Conservation (phyloP, 2,113 vertebrate species). For the Cygnus atratus region DNA sequence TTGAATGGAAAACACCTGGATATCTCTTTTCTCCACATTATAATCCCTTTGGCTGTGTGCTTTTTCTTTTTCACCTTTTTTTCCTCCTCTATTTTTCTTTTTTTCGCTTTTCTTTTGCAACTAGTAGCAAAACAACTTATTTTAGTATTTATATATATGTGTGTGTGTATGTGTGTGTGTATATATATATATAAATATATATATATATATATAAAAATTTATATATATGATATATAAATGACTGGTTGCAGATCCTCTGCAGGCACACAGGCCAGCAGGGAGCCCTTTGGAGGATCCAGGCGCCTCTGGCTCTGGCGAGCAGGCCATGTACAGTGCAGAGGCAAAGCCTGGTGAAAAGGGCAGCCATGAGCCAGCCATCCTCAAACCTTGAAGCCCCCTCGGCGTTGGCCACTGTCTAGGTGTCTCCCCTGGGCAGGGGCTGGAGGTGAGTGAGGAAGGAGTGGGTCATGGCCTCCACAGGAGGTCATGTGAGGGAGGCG, state of each 20-base stretch:
- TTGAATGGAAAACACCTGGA: neutral
- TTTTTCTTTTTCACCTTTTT: neutral
- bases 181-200: too few species aligned
- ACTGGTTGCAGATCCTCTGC: neutral
- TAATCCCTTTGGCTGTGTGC: neutral
- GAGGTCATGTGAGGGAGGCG: rapidly evolving
- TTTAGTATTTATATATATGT: neutral
- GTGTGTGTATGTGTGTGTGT: too few species aligned
- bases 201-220: too few species aligned
- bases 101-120: neutral
- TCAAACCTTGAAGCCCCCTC: rapidly evolving
- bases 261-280: too few species aligned
- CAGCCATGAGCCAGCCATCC: neutral
- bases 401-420: rapidly evolving
- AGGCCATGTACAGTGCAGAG: rapidly evolving
- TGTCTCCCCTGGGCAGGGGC: neutral
- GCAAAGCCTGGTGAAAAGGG: neutral
- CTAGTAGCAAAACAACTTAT: neutral
- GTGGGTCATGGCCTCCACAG: rapidly evolving
- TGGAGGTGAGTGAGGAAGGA: neutral
- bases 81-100: neutral
- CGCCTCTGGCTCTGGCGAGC: neutral
- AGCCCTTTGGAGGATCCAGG: neutral
- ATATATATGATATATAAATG: neutral
- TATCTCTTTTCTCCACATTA: neutral